phyloP scores from a whole-genome alignment of 1,140 invertebrate species.

The Brachionus rubens region DNA sequence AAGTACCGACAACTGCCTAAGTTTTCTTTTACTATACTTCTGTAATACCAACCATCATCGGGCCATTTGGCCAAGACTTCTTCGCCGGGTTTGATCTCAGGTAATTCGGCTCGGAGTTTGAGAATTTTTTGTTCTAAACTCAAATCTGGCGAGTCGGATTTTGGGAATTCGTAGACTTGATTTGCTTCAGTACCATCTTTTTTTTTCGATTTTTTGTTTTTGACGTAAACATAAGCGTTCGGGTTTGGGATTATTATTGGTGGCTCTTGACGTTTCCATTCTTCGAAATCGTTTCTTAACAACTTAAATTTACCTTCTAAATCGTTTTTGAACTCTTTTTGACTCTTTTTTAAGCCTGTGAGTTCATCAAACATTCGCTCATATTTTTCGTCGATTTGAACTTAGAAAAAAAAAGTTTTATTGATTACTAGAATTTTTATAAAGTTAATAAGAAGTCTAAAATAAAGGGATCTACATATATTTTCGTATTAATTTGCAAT shows the following conservation, averaged over 20 bases:
- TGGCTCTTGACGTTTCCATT: slow-evolving; percentile 38
- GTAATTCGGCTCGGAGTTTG: slow-evolving; percentile 37
- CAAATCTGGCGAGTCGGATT: neutral
- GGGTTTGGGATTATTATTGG: slow-evolving; percentile 32
- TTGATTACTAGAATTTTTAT: neutral
- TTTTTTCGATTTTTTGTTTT: slow-evolving; percentile 5
- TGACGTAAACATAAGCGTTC: slow-evolving; percentile 24
- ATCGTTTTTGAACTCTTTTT: slow-evolving; percentile 14
- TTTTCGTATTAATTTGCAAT: no score
- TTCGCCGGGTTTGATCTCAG: slow-evolving; percentile 48
- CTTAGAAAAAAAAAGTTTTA: neutral
- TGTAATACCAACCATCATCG: slow-evolving; percentile 57
- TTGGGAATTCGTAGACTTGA: slow-evolving; percentile 42
- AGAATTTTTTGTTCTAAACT: neutral
- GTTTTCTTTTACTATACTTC: slow-evolving; percentile 48
- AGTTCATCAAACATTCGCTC: slow-evolving; percentile 39
- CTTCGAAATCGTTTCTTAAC: slow-evolving; percentile 23
- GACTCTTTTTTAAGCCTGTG: neutral
- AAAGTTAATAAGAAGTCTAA: no score
- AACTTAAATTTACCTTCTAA: slow-evolving; percentile 37
- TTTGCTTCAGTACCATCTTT: slow-evolving; percentile 43
- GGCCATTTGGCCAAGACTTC: slow-evolving; percentile 54
- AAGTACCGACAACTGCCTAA: slow-evolving; percentile 1
- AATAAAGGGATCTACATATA: no score
- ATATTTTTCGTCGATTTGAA: slow-evolving; percentile 35